Base-by-base conservation (phyloP, 2,888 invertebrate genomes). In the Thymelicus acteon region DNA sequence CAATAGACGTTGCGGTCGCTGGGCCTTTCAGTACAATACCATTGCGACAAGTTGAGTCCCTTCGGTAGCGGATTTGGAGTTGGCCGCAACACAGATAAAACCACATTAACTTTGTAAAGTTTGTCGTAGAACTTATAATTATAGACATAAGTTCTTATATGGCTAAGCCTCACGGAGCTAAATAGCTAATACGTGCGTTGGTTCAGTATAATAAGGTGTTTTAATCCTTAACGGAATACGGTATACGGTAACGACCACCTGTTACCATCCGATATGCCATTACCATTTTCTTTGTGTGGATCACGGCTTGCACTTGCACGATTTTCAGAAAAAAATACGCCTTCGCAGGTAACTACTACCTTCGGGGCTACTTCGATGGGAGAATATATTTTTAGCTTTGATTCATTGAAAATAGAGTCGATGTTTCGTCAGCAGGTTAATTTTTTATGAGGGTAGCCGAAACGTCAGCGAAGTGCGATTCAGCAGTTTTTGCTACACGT, bases 381-480 rank as follows among this genome's bases (percentile, higher is more conserved):
- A 4, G 4, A 52, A 61, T 54, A 24, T 8, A 44, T 24, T 54
- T 54, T 67, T n/a, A 5, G n/a, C 24, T 61, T 40, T 24, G 8
- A 10, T 10, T 6, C 8, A 6, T 12, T 10, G 3, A 3, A 7
- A 44, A n/a, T 54, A 54, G 52, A 54, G 54, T 61, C 15, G 52
- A 6, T 24, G 44, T 67, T 67, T 5, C 61, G 13, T 8, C 15
- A 19, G 52, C 52, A 52, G 52, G 49, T 44, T 15, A 67, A 8
- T 67, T 67, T 67, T 60, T 61, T 67, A 48, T n/a, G 39, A 31
- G 39, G 24, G 24, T 31, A 52, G 47, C 52, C 54, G 61, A 69
- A 67, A 69, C 37, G 62, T 62, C 57, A 62, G 37, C 68, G 44
- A 54, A 44, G 68, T 48, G 61, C 37, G 57, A 57, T 68, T 62